Evolutionary conservation across 2,113 vertebrate genomes (phyloP).

Genomic region (Periophthalmodon schlosseri): DNA sequence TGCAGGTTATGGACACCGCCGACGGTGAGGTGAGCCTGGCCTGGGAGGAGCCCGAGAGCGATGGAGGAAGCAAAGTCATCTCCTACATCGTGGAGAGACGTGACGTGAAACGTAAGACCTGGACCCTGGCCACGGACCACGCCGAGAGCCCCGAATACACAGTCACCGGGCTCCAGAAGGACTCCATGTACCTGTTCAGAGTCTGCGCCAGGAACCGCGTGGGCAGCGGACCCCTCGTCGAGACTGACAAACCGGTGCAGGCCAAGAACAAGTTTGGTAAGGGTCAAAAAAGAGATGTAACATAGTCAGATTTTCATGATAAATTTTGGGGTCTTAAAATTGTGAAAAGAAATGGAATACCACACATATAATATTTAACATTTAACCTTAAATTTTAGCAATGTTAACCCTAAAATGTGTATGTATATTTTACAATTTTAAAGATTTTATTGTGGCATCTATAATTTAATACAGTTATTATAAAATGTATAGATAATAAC

Average conservation of each 20-base stretch:
- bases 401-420: too few relatives aligned
- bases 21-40: conserved; percentile 94
- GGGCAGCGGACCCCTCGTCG: conserved; percentile 89
- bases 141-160: conserved; percentile 92
- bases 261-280: conserved; percentile 97
- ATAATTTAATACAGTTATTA: too few relatives aligned
- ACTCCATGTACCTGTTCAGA: conserved; percentile 93
- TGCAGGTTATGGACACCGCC: conserved; percentile 91
- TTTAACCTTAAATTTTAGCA: too few relatives aligned
- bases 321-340: too few relatives aligned
- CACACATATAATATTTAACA: too few relatives aligned
- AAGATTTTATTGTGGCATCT: too few relatives aligned
- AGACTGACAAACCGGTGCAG: conserved; percentile 91
- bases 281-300: conserved; percentile 20
- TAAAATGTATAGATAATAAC: too few relatives aligned
- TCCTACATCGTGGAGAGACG: conserved; percentile 93
- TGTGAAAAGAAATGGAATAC: too few relatives aligned
- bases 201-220: conserved; percentile 95
- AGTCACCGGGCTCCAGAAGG: conserved; percentile 91
- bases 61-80: conserved; percentile 94
- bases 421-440: too few relatives aligned
- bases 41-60: conserved; percentile 95
- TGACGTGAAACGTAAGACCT: conserved; percentile 93
- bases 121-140: conserved; percentile 89
- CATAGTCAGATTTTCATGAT: background rate